Conservation (phyloP, 2,888 invertebrate genomes). For the Nycteola revayana region DNA sequence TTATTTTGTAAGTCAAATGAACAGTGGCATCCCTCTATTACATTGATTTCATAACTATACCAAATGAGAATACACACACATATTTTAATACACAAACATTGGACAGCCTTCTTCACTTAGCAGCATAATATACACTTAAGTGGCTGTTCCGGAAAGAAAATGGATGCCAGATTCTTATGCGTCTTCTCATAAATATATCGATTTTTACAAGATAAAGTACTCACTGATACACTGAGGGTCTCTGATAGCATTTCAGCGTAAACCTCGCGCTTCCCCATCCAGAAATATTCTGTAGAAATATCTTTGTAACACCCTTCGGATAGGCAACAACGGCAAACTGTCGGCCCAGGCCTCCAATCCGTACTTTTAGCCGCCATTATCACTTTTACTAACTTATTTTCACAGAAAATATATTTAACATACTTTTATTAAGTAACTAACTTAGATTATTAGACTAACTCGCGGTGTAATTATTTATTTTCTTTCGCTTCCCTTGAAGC, state of each 20-base stretch:
- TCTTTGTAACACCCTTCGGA: conserved; percentile 74
- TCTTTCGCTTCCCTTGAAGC: conserved; percentile 26
- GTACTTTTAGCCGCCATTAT: conserved; percentile 63
- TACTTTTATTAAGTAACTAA: conserved; percentile 25
- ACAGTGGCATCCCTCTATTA: too few species aligned
- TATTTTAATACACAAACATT: conserved; percentile 15
- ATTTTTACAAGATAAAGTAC: conserved; percentile 28
- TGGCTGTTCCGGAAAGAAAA: conserved; percentile 35
- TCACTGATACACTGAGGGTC: conserved; percentile 62
- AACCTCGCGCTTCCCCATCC: conserved; percentile 76
- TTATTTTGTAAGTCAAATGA: too few species aligned
- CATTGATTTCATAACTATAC: conserved; percentile 46
- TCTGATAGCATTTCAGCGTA: conserved; percentile 71
- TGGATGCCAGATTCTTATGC: conserved; percentile 43
- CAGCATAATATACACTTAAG: conserved; percentile 39
- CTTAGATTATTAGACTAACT: conserved; percentile 18
- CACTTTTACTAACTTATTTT: conserved; percentile 42
- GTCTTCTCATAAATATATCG: conserved; percentile 13
- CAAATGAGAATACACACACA: conserved; percentile 20
- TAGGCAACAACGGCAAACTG: conserved; percentile 72
- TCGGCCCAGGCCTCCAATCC: conserved; percentile 71
- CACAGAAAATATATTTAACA: conserved; percentile 42
- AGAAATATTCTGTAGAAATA: conserved; percentile 76
- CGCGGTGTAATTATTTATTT: conserved; percentile 23
- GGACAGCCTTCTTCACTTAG: conserved; percentile 31